These are phyloP conservation scores for Ascaphus truei DNA, from an alignment of 2,113 vertebrate species.

Conservation along the genomic window DNA sequence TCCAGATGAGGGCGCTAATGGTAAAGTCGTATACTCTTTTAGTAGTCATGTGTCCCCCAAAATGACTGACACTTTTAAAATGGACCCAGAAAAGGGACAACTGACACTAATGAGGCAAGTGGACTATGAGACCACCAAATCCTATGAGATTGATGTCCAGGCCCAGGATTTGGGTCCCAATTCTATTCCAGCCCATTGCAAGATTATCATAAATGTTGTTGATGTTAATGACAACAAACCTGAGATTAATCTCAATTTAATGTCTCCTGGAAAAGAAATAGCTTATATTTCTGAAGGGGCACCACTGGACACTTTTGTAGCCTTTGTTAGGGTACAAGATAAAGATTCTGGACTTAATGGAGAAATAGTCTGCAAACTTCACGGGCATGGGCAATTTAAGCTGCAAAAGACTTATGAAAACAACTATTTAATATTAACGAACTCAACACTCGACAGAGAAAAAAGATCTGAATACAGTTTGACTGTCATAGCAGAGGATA, in stretches of 20 bases:
- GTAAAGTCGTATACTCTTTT: slow-evolving; percentile 89
- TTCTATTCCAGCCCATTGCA: slow-evolving; percentile 93
- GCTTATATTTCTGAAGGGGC: slow-evolving; percentile 89
- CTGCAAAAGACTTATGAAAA: slow-evolving; percentile 93
- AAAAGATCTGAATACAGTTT: slow-evolving; percentile 93
- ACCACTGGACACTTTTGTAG: slow-evolving; percentile 86
- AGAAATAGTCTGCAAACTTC: slow-evolving; percentile 83
- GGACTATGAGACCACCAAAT: slow-evolving; percentile 82
- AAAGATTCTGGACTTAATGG: slow-evolving; percentile 87
- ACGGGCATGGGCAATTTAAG: slow-evolving; percentile 91
- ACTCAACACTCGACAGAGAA: slow-evolving; percentile 87
- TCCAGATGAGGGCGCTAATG: slow-evolving; percentile 94
- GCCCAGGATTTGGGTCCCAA: slow-evolving; percentile 95
- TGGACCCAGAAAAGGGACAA: slow-evolving; percentile 84
- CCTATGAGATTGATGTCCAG: slow-evolving; percentile 91
- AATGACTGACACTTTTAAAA: slow-evolving; percentile 87
- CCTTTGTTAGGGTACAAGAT: slow-evolving; percentile 89
- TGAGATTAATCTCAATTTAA: slow-evolving; percentile 90
- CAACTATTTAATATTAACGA: slow-evolving; percentile 95
- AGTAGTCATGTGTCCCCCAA: slow-evolving; percentile 88
- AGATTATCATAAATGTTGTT: slow-evolving; percentile 89
- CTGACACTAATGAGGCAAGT: slow-evolving; percentile 87
- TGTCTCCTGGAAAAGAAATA: slow-evolving; percentile 87
- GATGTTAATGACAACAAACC: slow-evolving; percentile 97
- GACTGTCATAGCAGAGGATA: slow-evolving; percentile 91